A percentile compares a stretch with the other conserved stretches of the same genome.
These are phyloP conservation scores for Silurus asotus DNA, from an alignment of 2,113 vertebrate genomes.

Conservation along the genomic window DNA sequence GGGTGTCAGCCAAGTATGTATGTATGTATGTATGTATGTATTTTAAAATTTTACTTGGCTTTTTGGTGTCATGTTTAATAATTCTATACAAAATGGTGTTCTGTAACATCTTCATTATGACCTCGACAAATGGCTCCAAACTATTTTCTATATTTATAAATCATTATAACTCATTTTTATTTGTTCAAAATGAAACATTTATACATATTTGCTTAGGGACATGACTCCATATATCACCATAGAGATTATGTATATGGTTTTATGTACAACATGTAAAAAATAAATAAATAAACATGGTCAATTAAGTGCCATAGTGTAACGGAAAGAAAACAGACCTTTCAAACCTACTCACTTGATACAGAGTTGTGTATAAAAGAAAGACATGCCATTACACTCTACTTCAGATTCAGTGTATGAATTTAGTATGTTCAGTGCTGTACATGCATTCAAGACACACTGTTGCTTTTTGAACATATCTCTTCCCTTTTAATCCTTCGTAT, in stretches of 20 bases:
- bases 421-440: neutral
- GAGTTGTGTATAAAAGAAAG: conserved; percentile 16
- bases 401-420: conserved; percentile 4
- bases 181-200: conserved; percentile 22
- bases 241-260: conserved; percentile 21
- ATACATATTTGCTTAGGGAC: neutral
- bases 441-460: neutral
- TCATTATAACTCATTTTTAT: neutral
- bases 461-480: conserved; percentile 24
- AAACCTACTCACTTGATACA: neutral
- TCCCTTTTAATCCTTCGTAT: conserved; percentile 35
- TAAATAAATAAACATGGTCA: conserved; percentile 51
- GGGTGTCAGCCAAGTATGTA: too few relatives aligned
- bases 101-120: neutral
- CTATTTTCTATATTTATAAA: neutral
- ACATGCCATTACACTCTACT: conserved; percentile 16
- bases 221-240: conserved; percentile 9
- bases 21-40: neutral
- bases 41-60: neutral
- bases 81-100: neutral
- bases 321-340: neutral
- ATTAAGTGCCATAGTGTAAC: conserved; percentile 47
- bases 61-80: neutral
- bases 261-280: conserved; percentile 48
- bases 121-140: neutral